Evolutionary conservation across 64 coral and sea anemone species (phyloP), one percentile per base, ranked within the genome.

Genomic region (Platygyra sinensis): DNA sequence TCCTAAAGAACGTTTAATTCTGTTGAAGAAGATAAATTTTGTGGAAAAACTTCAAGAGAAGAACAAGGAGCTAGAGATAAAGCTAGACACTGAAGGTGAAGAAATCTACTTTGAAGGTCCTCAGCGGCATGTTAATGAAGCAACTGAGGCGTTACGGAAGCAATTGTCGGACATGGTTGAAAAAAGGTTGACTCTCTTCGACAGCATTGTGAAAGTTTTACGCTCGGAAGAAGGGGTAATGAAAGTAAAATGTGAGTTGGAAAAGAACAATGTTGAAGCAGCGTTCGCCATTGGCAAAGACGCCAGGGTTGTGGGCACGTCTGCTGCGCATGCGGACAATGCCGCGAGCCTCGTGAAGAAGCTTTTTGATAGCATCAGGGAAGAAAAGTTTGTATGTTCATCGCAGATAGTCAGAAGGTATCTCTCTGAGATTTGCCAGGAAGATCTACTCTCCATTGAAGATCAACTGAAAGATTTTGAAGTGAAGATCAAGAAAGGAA

Each of bases 21-120:
- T 89, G 62, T 18, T 93, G 78, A 89, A 93, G 28, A 93, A 84
- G 65, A 89, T 93, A 14, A 67, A 83, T 57, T 36, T 93, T 71
- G 73, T 75, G 19, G 78, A 85, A 20, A 72, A 89, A 22, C 87
- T 94, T 3, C 55, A 89, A 76, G 0, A 30, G 52, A 76, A 78
- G 18, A 85, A 83, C 79, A 83, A 84, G 25, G 79, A 93, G 52
- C 78, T 93, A 30, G 86, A 89, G 25, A 52, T 93, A 22, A 65
- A 67, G 15, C n/a, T 93, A n/a, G 86, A 93, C 46, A 22, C 71
- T 27, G 78, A 93, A 77, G 75, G 52, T 7, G 78, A 88, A 59
- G 57, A 83, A 10, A 89, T 93, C 32, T 32, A 67, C 31, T 65
- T 93, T 30, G 67, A 93, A 84, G 86, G 92, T 32, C 92, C 91